phyloP scores from a whole-genome alignment of 1,140 invertebrate genomes.

The Copidosoma floridanum region DNA sequence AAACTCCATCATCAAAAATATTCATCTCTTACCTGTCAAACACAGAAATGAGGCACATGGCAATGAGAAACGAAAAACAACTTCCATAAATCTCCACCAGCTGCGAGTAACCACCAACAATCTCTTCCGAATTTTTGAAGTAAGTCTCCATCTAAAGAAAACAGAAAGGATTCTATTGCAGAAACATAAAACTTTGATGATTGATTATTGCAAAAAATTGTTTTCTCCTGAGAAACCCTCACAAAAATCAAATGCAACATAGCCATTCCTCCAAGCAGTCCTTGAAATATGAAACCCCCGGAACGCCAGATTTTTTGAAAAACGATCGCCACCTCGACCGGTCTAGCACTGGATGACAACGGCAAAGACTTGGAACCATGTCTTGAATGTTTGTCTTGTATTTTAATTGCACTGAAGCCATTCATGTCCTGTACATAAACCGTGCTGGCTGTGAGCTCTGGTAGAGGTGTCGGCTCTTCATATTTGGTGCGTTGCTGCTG shows the following conservation, averaged over 20 bases:
- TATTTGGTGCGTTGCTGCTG: conserved; percentile 42
- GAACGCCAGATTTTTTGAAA: conserved; percentile 45
- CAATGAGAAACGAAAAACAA: conserved; percentile 44
- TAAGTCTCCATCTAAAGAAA: conserved; percentile 40
- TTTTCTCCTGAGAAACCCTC: conserved; percentile 7
- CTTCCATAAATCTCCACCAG: conserved; percentile 46
- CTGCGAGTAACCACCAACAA: conserved; percentile 36
- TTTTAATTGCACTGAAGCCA: conserved; percentile 50
- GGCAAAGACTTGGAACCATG: conserved; percentile 8
- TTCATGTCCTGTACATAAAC: conserved; percentile 51
- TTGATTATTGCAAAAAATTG: background rate
- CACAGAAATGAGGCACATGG: conserved; percentile 42
- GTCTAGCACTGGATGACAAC: conserved; percentile 25
- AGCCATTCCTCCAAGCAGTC: conserved; percentile 50
- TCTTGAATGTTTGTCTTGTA: conserved; percentile 28
- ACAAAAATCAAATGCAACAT: conserved; percentile 50
- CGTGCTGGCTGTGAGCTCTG: conserved; percentile 47
- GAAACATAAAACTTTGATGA: background rate
- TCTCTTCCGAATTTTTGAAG: conserved; percentile 34
- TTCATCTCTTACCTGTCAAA: conserved; percentile 45
- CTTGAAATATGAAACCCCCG: conserved; percentile 47
- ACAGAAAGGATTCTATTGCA: background rate
- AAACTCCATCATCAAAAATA: too few relatives aligned
- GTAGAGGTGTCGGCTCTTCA: conserved; percentile 42
- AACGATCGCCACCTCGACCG: conserved; percentile 45